A percentile compares a stretch with the other conserved stretches of the same genome.
phyloP scores from a whole-genome alignment of 1,140 invertebrate genomes.

The Sycophaga agraensis region DNA sequence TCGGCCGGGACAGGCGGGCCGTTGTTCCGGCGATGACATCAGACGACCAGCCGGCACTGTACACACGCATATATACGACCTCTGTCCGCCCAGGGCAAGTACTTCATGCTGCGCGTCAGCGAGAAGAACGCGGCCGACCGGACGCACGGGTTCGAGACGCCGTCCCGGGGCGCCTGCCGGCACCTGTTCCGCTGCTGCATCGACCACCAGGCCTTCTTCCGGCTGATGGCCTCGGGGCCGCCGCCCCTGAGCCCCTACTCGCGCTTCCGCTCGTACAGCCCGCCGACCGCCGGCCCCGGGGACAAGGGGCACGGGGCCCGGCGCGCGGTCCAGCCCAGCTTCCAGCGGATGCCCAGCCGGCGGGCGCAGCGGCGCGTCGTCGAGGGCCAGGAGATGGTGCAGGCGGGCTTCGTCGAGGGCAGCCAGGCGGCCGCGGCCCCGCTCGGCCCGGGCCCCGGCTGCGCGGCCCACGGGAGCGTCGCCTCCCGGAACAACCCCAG shows the following conservation, averaged over 20 bases:
- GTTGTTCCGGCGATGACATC: too few species aligned
- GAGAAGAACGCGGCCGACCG: constrained; percentile 96
- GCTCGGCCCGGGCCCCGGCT: constrained; percentile 50
- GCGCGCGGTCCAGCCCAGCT: constrained; percentile 74
- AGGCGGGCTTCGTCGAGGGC: constrained; percentile 49
- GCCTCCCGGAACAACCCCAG: constrained; percentile 48
- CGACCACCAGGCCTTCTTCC: constrained; percentile 98
- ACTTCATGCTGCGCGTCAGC: constrained; percentile 92
- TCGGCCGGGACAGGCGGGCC: too few species aligned
- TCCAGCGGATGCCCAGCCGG: constrained; percentile 86
- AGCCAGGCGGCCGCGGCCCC: constrained; percentile 37
- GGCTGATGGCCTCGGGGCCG: constrained; percentile 68
- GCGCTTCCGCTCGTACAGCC: constrained; percentile 68
- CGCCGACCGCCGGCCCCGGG: constrained; percentile 48
- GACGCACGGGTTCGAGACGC: constrained; percentile 93
- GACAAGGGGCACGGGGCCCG: constrained; percentile 38
- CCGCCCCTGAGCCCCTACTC: constrained; percentile 58
- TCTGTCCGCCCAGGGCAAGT: constrained; percentile 82
- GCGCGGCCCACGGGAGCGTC: constrained; percentile 4
- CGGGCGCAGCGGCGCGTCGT: constrained; percentile 77
- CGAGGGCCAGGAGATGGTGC: constrained; percentile 64
- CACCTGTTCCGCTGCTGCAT: constrained; percentile 98
- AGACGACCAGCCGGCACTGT: too few species aligned
- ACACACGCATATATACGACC: not conserved
- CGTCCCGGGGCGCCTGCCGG: constrained; percentile 92